phyloP scores from a whole-genome alignment of 1,140 invertebrate genomes.

The Drosophila sechellia region DNA sequence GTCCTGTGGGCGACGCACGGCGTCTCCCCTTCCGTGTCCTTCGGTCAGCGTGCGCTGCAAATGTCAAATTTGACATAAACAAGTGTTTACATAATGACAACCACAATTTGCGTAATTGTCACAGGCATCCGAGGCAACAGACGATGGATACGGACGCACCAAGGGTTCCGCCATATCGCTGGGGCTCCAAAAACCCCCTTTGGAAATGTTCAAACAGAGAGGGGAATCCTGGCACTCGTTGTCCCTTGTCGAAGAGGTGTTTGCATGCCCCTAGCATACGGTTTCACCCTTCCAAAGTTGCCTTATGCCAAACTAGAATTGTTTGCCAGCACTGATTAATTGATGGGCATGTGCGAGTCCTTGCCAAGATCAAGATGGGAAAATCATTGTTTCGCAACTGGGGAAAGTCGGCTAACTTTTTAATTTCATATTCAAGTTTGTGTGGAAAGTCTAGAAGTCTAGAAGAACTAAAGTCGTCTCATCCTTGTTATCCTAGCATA shows the following conservation, averaged over 20 bases:
- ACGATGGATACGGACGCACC: slow-evolving; percentile 12
- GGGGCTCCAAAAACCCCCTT: background rate
- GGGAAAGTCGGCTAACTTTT: slow-evolving; percentile 5
- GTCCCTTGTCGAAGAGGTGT: background rate
- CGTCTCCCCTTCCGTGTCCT: background rate
- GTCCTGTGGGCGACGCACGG: background rate
- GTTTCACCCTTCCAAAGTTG: slow-evolving; percentile 19
- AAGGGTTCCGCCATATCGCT: background rate
- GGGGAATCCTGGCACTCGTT: slow-evolving; percentile 1
- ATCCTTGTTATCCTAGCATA: background rate
- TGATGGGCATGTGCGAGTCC: slow-evolving; percentile 31
- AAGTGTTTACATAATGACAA: slow-evolving; percentile 83
- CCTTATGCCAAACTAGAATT: slow-evolving; percentile 37
- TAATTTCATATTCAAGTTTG: slow-evolving; percentile 2
- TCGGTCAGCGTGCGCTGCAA: slow-evolving; percentile 39
- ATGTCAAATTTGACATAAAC: slow-evolving; percentile 82
- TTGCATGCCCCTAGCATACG: slow-evolving; percentile 26
- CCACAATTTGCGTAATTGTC: slow-evolving; percentile 82
- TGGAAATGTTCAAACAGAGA: slow-evolving; percentile 19
- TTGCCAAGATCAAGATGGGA: slow-evolving; percentile 20
- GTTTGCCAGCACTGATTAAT: slow-evolving; percentile 49
- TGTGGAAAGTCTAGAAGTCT: background rate
- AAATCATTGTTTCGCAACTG: slow-evolving; percentile 7
- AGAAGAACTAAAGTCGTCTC: background rate
- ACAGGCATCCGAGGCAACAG: slow-evolving; percentile 32